These are phyloP conservation scores for Drosophila seguyi DNA, from an alignment of 1,140 invertebrate genomes.

Conservation along the genomic window DNA sequence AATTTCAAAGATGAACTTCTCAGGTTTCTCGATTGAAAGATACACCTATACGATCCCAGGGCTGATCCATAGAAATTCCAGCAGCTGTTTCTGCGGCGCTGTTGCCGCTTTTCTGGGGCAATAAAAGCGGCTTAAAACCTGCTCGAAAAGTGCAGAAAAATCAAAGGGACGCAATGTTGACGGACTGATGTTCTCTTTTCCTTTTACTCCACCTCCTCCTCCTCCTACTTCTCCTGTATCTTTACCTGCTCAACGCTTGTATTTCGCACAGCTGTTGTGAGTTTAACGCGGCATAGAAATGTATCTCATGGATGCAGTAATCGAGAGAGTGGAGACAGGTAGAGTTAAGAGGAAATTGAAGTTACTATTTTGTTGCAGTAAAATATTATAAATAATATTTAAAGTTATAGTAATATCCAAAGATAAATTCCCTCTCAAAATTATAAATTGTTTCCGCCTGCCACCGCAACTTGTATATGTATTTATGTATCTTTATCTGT, in stretches of 20 bases:
- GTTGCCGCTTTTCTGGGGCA: constrained; percentile 42
- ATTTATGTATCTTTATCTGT: constrained; percentile 8
- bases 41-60: background rate
- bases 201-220: background rate
- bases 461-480: background rate
- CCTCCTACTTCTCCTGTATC: background rate
- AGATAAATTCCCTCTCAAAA: background rate
- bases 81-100: constrained; percentile 34
- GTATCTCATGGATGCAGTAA: constrained; percentile 64
- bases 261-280: constrained; percentile 68
- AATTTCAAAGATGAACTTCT: constrained; percentile 18
- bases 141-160: constrained; percentile 31
- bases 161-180: constrained; percentile 25
- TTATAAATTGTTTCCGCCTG: constrained; percentile 11
- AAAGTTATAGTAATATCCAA: background rate
- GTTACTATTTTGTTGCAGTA: background rate
- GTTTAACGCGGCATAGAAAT: constrained; percentile 47
- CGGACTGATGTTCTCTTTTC: background rate
- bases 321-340: background rate
- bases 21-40: constrained; percentile 9
- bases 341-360: constrained; percentile 1
- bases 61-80: constrained; percentile 12
- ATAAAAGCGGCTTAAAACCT: constrained; percentile 27
- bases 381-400: background rate
- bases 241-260: constrained; percentile 18